These are phyloP conservation scores for Coptotermes formosanus DNA, from an alignment of 1,140 invertebrate genomes.

Conservation along the genomic window DNA sequence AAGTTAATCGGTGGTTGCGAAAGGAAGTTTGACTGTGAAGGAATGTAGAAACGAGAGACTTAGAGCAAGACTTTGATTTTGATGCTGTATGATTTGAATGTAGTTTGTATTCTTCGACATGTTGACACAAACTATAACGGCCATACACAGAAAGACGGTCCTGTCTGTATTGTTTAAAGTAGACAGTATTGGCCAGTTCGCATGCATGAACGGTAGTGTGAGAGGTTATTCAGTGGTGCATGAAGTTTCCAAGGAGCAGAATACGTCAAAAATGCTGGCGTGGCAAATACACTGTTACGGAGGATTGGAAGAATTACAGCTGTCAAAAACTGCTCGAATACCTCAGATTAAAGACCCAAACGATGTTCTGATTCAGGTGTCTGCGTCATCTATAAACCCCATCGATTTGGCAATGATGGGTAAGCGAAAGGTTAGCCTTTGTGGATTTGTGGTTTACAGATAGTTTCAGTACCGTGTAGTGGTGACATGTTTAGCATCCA, in stretches of 20 bases:
- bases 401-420: slow-evolving; percentile 86
- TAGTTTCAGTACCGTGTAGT: not conserved
- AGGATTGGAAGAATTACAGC: slow-evolving; percentile 62
- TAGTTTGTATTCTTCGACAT: no score
- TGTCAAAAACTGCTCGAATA: slow-evolving; percentile 57
- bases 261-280: slow-evolving; percentile 59
- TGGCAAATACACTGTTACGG: slow-evolving; percentile 79
- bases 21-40: no score
- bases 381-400: slow-evolving; percentile 85
- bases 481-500: no score
- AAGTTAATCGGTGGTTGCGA: no score
- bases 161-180: no score
- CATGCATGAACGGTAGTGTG: not conserved
- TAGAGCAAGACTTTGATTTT: no score
- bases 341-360: slow-evolving; percentile 67
- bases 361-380: slow-evolving; percentile 77
- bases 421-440: slow-evolving; percentile 43
- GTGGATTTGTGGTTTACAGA: not conserved
- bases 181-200: no score
- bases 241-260: slow-evolving; percentile 9
- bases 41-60: no score
- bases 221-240: not conserved
- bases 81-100: no score
- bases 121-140: no score
- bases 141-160: no score